phyloP scores from a whole-genome alignment of 2,797 vertebrate genomes.

The Lepus oiostolus region DNA sequence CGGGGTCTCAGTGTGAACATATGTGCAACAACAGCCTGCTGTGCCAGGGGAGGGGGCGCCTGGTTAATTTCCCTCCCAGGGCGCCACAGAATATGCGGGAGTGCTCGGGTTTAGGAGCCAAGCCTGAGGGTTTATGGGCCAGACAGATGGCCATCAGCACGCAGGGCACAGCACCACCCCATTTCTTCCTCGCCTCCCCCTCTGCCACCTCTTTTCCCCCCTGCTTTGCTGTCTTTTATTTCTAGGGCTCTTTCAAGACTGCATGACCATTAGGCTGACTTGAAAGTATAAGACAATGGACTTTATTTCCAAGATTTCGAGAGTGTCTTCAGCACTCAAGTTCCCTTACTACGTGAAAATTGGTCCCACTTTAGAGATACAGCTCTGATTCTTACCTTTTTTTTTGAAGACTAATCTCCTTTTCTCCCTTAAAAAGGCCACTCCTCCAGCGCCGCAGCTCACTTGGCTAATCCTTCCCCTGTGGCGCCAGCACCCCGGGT shows the following conservation, averaged over 20 bases:
- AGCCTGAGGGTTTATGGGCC: constrained; percentile 54
- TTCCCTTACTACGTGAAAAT: not conserved
- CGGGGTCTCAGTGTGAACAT: constrained; percentile 28
- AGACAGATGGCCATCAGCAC: constrained; percentile 45
- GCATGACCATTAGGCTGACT: not conserved
- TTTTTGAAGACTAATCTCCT: not conserved
- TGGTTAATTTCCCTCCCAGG: constrained; percentile 57
- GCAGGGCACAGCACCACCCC: not conserved
- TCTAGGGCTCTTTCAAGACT: not conserved
- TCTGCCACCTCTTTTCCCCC: no score
- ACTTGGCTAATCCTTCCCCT: no score
- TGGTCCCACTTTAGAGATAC: not conserved
- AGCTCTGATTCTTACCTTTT: not conserved
- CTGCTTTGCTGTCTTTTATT: not conserved
- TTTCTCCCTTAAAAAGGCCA: not conserved
- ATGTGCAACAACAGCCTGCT: constrained; percentile 49
- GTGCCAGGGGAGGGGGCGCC: not conserved
- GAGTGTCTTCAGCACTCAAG: not conserved
- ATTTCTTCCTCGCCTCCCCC: not conserved
- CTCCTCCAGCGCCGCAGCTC: not conserved
- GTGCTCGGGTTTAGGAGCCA: constrained; percentile 60
- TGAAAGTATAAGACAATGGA: not conserved
- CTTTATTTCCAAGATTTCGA: constrained; percentile 16
- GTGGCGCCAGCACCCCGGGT: no score
- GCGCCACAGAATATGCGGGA: constrained; percentile 24